Percentiles rank a stretch among this genome's conserved stretches.
Evolutionary conservation across 2,888 invertebrate genomes (phyloP).

Genomic region (Hydroisotoma schaefferi): DNA sequence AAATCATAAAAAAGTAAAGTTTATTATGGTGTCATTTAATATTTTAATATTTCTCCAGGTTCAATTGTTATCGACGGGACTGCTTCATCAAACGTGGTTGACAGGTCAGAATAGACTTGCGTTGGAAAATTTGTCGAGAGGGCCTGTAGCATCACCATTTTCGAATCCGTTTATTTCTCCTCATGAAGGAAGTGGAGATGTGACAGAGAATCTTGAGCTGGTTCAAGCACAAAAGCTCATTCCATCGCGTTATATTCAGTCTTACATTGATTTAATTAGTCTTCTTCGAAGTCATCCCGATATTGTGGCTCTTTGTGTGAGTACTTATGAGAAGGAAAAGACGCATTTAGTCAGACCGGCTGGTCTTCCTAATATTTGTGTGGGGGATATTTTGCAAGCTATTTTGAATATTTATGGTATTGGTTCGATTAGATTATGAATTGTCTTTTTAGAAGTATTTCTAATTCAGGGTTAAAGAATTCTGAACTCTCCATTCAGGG

Average conservation of each 20-base stretch:
- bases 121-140: constrained; percentile 41
- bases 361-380: constrained; percentile 26
- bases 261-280: constrained; percentile 40
- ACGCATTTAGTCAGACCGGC: constrained; percentile 19
- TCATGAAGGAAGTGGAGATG: constrained; percentile 33
- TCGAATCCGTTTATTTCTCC: constrained; percentile 33
- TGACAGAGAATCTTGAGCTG: constrained; percentile 44
- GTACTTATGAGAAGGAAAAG: constrained; percentile 43
- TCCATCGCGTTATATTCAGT: constrained; percentile 38
- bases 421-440: constrained; percentile 3
- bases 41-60: constrained; percentile 30
- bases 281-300: constrained; percentile 45
- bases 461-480: constrained; percentile 1
- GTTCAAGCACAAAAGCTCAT: constrained; percentile 45
- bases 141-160: constrained; percentile 41
- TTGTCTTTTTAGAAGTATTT: not conserved
- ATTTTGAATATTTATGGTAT: constrained; percentile 46
- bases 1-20: no score
- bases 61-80: constrained; percentile 40
- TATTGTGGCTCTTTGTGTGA: constrained; percentile 42
- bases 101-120: constrained; percentile 46
- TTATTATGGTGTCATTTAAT: not conserved
- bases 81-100: constrained; percentile 47
- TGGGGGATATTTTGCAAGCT: constrained; percentile 44
- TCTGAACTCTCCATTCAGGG: constrained; percentile 25